phyloP scores from a whole-genome alignment of 2,797 vertebrate species.

The Taenioides sp. region DNA sequence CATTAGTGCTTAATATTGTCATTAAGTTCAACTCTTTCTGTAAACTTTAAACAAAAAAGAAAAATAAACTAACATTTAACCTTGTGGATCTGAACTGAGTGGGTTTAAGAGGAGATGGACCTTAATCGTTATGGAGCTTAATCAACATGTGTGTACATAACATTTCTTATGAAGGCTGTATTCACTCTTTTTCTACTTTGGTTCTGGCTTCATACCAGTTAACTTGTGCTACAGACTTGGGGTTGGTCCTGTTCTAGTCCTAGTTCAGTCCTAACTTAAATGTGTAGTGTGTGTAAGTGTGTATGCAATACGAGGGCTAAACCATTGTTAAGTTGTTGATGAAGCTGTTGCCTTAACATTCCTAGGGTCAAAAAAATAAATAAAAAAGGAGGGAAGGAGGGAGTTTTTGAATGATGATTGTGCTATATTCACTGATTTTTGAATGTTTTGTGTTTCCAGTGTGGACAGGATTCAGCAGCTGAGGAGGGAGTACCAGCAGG shows the following conservation, averaged over 20 bases:
- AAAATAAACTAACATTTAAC: neutral
- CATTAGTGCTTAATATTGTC: slow-evolving; percentile 3
- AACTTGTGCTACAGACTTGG: too few species aligned
- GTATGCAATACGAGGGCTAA: too few species aligned
- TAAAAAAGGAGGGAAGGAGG: too few species aligned
- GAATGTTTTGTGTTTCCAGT: slow-evolving; percentile 41
- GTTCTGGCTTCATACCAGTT: neutral
- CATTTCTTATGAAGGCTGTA: neutral
- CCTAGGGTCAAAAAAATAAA: too few species aligned
- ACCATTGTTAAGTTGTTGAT: too few species aligned
- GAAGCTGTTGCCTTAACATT: too few species aligned
- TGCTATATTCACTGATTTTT: neutral
- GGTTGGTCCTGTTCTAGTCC: neutral
- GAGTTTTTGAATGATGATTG: too few species aligned
- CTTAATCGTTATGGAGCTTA: neutral
- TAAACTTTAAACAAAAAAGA: slow-evolving; percentile 8
- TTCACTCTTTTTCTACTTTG: neutral
- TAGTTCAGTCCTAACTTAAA: too few species aligned
- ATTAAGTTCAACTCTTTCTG: slow-evolving; percentile 1
- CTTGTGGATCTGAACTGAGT: neutral
- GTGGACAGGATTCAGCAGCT: slow-evolving; percentile 92
- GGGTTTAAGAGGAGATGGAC: neutral
- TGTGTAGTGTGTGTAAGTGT: too few species aligned
- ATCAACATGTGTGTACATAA: neutral
- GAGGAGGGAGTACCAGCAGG: slow-evolving; percentile 91